Percentiles rank a stretch among this genome's conserved stretches.
Conservation (phyloP, 2,113 vertebrate genomes). For the Oxygymnocypris stewartii region DNA sequence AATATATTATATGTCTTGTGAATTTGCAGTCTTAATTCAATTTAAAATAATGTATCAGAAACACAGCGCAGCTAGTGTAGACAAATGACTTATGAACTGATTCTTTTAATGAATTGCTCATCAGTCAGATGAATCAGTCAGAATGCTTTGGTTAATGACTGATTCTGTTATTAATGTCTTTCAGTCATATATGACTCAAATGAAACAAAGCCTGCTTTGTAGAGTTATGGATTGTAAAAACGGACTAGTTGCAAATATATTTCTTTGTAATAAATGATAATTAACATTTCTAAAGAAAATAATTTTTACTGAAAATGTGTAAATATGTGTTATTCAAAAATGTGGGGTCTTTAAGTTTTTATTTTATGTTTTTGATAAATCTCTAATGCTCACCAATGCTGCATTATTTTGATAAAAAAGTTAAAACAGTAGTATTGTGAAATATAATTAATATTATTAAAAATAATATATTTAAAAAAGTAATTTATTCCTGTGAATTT, state of each 20-base stretch:
- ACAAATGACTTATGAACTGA: no score
- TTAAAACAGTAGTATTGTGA: background rate
- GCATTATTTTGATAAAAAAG: no score
- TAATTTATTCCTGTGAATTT: background rate
- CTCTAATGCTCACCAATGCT: no score
- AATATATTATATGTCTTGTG: background rate
- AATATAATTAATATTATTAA: background rate
- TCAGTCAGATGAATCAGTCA: background rate
- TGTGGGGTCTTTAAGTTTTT: no score
- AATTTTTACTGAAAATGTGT: background rate
- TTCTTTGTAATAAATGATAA: background rate
- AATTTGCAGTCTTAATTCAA: background rate
- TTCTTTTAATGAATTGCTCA: background rate
- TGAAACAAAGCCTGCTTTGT: background rate
- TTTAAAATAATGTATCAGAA: background rate
- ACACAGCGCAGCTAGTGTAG: background rate
- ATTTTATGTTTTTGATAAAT: no score
- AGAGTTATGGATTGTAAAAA: background rate
- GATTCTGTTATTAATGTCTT: background rate
- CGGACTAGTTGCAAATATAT: background rate
- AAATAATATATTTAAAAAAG: background rate
- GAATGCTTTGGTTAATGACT: background rate
- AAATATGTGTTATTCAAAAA: background rate
- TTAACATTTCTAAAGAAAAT: background rate
- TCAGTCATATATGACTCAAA: background rate